These are phyloP conservation scores for Leucophenga maculata DNA, from an alignment of 2,888 invertebrate genomes.

Conservation along the genomic window DNA sequence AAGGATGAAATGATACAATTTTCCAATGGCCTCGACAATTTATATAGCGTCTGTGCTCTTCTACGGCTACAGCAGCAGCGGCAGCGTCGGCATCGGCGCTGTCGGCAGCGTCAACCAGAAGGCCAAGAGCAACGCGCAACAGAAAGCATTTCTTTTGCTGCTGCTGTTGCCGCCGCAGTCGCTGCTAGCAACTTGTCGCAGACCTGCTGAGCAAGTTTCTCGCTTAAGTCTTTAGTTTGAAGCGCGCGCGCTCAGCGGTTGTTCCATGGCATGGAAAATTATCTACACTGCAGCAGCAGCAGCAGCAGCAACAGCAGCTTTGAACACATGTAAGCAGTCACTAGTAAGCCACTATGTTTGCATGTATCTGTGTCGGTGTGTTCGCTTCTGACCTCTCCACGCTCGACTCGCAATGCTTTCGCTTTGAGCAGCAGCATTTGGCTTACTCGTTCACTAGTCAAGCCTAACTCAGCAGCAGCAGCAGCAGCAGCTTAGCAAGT, in stretches of 20 bases:
- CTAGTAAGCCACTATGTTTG: too few relatives aligned
- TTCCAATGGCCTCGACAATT: slow-evolving; percentile 72
- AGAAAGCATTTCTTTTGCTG: slow-evolving; percentile 50
- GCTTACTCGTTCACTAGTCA: background rate
- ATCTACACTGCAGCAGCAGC: slow-evolving; percentile 38
- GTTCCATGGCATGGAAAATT: slow-evolving; percentile 48
- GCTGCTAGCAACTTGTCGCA: too few relatives aligned
- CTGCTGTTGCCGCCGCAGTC: slow-evolving; percentile 1
- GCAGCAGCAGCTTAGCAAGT: slow-evolving; percentile 52
- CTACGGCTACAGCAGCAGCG: slow-evolving; percentile 29
- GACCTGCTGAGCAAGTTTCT: slow-evolving; percentile 58
- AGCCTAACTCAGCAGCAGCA: background rate
- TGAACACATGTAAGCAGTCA: slow-evolving; percentile 37
- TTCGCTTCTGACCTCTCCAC: slow-evolving; percentile 36
- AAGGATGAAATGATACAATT: slow-evolving; percentile 74
- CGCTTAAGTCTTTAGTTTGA: slow-evolving; percentile 68
- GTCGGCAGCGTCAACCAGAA: slow-evolving; percentile 10
- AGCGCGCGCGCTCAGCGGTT: slow-evolving; percentile 15
- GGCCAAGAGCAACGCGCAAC: slow-evolving; percentile 8
- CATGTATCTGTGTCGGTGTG: background rate
- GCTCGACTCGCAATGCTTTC: slow-evolving; percentile 54
- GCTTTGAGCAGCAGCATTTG: slow-evolving; percentile 37
- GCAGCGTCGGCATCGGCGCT: slow-evolving; percentile 1
- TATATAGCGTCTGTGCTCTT: slow-evolving; percentile 71
- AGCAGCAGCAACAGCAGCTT: background rate